Evolutionary conservation across 1,140 invertebrate genomes (phyloP).

Genomic region (Zaprionus capensis): DNA sequence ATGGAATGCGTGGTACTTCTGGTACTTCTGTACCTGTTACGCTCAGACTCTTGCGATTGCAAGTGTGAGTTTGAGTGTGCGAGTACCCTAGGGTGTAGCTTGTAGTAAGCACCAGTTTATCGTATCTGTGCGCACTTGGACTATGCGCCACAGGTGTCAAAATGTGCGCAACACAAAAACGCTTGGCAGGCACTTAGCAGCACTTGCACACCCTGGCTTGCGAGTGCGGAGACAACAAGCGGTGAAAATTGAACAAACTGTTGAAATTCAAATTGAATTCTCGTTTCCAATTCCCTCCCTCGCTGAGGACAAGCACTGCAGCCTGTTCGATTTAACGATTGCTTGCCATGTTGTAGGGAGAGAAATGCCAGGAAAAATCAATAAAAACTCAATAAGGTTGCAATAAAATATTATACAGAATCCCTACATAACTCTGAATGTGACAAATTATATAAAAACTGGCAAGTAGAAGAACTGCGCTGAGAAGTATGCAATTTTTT

Average conservation of each 20-base stretch:
- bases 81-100: constrained; percentile 1
- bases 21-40: constrained; percentile 22
- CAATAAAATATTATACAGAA: no score
- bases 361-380: not conserved
- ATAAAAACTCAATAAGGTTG: not conserved
- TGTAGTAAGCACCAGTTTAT: not conserved
- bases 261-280: constrained; percentile 2
- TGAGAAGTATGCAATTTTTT: not conserved
- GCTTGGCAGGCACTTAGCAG: constrained; percentile 48
- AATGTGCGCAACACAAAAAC: constrained; percentile 59
- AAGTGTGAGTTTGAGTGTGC: not conserved
- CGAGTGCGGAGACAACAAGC: not conserved
- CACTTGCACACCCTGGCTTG: constrained; percentile 43
- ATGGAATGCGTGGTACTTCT: no score
- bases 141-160: constrained; percentile 61
- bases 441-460: no score
- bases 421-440: no score
- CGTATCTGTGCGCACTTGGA: constrained; percentile 14
- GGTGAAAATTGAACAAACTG: not conserved
- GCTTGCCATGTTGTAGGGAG: not conserved
- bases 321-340: constrained; percentile 2
- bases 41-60: not conserved
- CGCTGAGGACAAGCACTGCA: not conserved
- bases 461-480: not conserved
- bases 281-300: not conserved